phyloP scores from a whole-genome alignment of 1,140 invertebrate genomes.

The Drosophila varians region DNA sequence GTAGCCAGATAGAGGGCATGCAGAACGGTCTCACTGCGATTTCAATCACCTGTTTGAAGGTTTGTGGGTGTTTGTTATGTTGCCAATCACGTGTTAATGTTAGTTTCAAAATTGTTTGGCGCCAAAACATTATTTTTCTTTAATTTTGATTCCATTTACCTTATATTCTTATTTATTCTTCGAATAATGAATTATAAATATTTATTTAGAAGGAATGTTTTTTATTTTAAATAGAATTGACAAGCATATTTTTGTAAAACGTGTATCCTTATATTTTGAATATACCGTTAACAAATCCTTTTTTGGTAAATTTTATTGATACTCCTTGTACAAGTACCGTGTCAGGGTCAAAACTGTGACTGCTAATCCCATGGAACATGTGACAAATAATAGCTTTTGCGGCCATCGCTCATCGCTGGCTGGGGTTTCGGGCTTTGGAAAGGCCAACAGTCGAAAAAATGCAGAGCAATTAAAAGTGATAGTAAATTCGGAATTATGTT shows the following conservation, averaged over 20 bases:
- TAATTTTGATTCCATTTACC: too few relatives aligned
- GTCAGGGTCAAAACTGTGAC: conserved; percentile 18
- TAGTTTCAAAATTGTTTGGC: neutral
- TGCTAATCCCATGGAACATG: conserved; percentile 20
- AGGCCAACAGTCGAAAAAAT: conserved; percentile 41
- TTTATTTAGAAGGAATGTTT: too few relatives aligned
- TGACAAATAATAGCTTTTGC: conserved; percentile 11
- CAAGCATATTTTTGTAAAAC: neutral
- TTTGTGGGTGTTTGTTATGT: neutral
- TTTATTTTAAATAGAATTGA: too few relatives aligned
- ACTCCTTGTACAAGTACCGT: conserved; percentile 1
- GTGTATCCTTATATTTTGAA: neutral
- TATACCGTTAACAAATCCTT: neutral
- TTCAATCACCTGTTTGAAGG: neutral
- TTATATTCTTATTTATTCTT: too few relatives aligned
- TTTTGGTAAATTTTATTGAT: neutral
- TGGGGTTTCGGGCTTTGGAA: conserved; percentile 44
- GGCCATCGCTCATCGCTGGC: conserved; percentile 24
- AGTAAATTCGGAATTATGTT: conserved; percentile 72
- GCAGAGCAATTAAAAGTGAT: conserved; percentile 71
- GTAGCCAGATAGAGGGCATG: neutral
- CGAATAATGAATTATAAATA: too few relatives aligned
- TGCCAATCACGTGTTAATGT: neutral
- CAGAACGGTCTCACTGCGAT: neutral
- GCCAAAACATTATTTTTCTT: neutral